Evolutionary conservation across 2,888 invertebrate genomes (phyloP).

Genomic region (Hemithea aestivaria): DNA sequence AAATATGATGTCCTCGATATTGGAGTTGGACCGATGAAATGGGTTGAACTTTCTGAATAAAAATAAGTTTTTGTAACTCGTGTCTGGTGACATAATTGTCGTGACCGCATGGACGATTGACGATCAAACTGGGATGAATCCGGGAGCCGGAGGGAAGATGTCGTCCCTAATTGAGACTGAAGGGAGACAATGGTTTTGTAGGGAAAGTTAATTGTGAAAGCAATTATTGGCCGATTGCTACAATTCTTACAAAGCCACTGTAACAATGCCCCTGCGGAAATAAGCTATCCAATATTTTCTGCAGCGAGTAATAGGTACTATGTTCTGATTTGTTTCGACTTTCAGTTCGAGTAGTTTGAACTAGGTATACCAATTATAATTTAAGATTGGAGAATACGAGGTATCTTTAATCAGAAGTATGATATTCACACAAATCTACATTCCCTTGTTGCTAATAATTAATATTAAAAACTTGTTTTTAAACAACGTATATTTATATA

Average conservation of each 20-base stretch:
- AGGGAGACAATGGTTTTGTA: slow-evolving; percentile 12
- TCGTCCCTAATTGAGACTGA: slow-evolving; percentile 16
- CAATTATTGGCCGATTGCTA: slow-evolving; percentile 14
- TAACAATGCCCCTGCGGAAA: slow-evolving; percentile 6
- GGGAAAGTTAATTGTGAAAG: slow-evolving; percentile 15
- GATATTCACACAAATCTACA: no score
- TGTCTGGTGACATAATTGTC: slow-evolving; percentile 8
- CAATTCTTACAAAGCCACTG: slow-evolving; percentile 4
- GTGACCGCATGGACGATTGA: slow-evolving; percentile 8
- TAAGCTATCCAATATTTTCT: slow-evolving; percentile 9
- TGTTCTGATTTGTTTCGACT: slow-evolving; percentile 1
- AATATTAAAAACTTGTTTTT: no score
- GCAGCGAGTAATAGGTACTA: slow-evolving; percentile 1
- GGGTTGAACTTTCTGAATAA: slow-evolving; percentile 8
- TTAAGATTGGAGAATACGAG: no score
- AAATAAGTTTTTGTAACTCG: slow-evolving; percentile 9
- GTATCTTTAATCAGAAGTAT: no score
- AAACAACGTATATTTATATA: no score
- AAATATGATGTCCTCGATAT: slow-evolving; percentile 6
- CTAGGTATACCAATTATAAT: no score
- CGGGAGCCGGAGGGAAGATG: slow-evolving; percentile 7
- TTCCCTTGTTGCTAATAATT: no score
- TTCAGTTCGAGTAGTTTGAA: background rate
- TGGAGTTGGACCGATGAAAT: background rate
- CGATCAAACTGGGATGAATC: slow-evolving; percentile 10